Conservation (phyloP, 2,113 vertebrate species). For the Sceloporus tristichus region DNA sequence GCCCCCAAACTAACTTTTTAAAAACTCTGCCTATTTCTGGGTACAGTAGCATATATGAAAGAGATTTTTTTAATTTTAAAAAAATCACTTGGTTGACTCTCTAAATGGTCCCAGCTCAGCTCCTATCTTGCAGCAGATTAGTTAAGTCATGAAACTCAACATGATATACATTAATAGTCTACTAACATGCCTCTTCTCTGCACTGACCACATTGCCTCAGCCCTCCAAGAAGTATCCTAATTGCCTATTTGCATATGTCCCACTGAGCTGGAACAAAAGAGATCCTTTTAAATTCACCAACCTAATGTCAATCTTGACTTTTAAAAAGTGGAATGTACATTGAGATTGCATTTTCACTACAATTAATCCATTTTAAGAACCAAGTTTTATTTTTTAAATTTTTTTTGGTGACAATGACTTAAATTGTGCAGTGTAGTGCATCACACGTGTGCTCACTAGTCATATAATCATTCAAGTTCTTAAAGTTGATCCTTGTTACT, state of each 20-base stretch:
- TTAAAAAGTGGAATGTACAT: conserved; percentile 4
- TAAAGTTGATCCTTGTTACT: fast-evolving
- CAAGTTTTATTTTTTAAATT: neutral
- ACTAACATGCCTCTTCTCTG: conserved; percentile 39
- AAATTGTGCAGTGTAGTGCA: conserved; percentile 34
- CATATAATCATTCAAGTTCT: conserved; percentile 46
- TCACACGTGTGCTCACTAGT: conserved; percentile 12
- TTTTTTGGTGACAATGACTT: conserved; percentile 32
- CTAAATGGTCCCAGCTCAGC: neutral
- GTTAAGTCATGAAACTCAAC: conserved; percentile 29
- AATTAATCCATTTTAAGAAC: conserved; percentile 39
- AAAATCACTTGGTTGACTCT: conserved; percentile 32
- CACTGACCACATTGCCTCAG: conserved; percentile 11
- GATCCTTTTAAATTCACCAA: conserved; percentile 49
- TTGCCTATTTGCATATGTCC: conserved; percentile 29
- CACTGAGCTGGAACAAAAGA: conserved; percentile 20
- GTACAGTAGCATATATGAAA: neutral
- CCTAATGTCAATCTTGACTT: conserved; percentile 47
- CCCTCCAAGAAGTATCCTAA: conserved; percentile 33
- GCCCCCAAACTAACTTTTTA: too few species aligned
- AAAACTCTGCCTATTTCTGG: neutral
- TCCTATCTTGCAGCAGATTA: conserved; percentile 27
- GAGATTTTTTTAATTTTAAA: neutral
- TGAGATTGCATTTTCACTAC: conserved; percentile 45
- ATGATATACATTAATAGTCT: conserved; percentile 30